Evolutionary conservation across 1,140 invertebrate genomes (phyloP).

Genomic region (Amphibalanus amphitrite): DNA sequence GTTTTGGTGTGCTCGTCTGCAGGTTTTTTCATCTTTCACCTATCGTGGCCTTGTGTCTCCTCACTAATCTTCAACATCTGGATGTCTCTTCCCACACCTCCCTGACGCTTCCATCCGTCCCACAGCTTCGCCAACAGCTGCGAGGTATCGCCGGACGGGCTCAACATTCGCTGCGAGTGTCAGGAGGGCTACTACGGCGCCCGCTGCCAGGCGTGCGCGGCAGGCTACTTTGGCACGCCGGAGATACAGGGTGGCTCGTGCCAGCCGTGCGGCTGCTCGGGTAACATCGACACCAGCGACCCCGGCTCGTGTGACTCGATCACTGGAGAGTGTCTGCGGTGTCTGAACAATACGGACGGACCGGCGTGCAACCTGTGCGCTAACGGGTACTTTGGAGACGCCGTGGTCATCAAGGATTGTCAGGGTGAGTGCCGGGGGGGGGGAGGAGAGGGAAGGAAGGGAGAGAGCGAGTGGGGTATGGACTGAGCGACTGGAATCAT

Average conservation of each 20-base stretch:
- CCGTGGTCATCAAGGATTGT: slow-evolving; percentile 73
- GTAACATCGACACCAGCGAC: slow-evolving; percentile 71
- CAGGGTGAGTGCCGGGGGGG: slow-evolving; percentile 34
- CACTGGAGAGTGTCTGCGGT: slow-evolving; percentile 72
- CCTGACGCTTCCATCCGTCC: no score
- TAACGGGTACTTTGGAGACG: slow-evolving; percentile 82
- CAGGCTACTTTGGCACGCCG: slow-evolving; percentile 70
- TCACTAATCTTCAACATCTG: no score
- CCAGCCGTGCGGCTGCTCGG: slow-evolving; percentile 74
- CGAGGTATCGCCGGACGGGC: slow-evolving; percentile 60
- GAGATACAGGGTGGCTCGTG: slow-evolving; percentile 34
- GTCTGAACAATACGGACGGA: slow-evolving; percentile 81
- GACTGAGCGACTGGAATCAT: no score
- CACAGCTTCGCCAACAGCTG: slow-evolving; percentile 71
- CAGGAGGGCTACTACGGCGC: slow-evolving; percentile 67
- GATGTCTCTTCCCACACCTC: no score
- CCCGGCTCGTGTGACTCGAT: slow-evolving; percentile 65
- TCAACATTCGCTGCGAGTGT: slow-evolving; percentile 70
- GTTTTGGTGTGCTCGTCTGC: no score
- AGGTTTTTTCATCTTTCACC: no score
- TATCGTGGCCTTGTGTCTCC: no score
- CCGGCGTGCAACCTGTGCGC: slow-evolving; percentile 70
- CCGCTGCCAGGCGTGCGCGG: slow-evolving; percentile 63
- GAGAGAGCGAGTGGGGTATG: no score
- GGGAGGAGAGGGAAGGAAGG: no score